These are phyloP conservation scores for Icerya purchasi DNA, from an alignment of 2,888 invertebrate genomes.

Conservation along the genomic window DNA sequence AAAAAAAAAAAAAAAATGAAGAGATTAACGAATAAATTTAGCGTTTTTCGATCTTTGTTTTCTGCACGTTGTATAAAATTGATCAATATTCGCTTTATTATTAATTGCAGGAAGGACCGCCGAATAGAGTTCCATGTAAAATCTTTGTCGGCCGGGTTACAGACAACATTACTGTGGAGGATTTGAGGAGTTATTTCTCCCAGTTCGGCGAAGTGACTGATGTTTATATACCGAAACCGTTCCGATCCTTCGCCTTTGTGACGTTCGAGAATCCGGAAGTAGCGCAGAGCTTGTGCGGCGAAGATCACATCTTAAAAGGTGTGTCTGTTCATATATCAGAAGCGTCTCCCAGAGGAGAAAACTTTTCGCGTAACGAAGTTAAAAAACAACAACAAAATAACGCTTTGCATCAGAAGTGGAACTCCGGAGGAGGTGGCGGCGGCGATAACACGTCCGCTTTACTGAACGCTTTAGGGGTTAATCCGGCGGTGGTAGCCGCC, in stretches of 20 bases:
- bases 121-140: constrained; percentile 32
- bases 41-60: too few relatives aligned
- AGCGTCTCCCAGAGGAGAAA: constrained; percentile 45
- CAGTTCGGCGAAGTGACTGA: constrained; percentile 85
- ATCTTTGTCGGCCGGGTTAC: constrained; percentile 88
- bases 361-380: not conserved
- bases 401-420: not conserved
- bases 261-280: constrained; percentile 82
- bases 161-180: constrained; percentile 76
- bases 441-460: constrained; percentile 5
- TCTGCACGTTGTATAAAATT: not conserved
- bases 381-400: constrained; percentile 2
- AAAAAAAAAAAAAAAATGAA: too few relatives aligned
- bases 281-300: constrained; percentile 39
- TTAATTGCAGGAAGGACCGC: constrained; percentile 14
- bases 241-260: constrained; percentile 79
- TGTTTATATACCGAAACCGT: constrained; percentile 88
- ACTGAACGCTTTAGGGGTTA: constrained; percentile 1
- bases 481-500: constrained; percentile 9
- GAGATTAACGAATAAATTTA: too few relatives aligned
- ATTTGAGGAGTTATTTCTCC: constrained; percentile 70
- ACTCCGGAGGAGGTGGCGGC: not conserved
- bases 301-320: constrained; percentile 18
- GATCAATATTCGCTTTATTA: not conserved
- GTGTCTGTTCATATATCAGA: constrained; percentile 73